A percentile compares a stretch with the other conserved stretches of the same genome.
Conservation (phyloP, 2,888 invertebrate genomes). For the Phlogophora meticulosa region DNA sequence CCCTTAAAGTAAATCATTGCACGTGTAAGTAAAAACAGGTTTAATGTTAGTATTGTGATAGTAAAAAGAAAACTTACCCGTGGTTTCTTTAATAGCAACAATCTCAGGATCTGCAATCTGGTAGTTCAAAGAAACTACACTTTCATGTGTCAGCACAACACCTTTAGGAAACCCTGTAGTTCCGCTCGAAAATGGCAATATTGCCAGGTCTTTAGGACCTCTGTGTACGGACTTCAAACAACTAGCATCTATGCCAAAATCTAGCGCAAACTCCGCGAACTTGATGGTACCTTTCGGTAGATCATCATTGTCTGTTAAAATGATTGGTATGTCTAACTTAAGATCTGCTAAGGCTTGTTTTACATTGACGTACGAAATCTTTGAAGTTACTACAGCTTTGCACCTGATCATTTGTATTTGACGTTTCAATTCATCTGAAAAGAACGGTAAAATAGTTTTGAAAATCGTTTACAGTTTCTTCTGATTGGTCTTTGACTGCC, state of each 20-base stretch:
- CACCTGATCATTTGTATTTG: slow-evolving; percentile 92
- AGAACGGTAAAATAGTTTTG: background rate
- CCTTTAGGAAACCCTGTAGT: slow-evolving; percentile 96
- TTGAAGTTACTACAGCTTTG: slow-evolving; percentile 92
- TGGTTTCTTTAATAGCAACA: slow-evolving; percentile 81
- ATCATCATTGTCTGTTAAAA: slow-evolving; percentile 83
- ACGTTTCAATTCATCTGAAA: slow-evolving; percentile 93
- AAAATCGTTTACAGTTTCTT: background rate
- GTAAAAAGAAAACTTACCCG: slow-evolving; percentile 80
- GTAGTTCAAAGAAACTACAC: slow-evolving; percentile 88
- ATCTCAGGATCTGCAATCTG: slow-evolving; percentile 83
- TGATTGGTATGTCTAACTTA: slow-evolving; percentile 88
- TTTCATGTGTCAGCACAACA: slow-evolving; percentile 92
- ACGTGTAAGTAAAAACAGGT: too few species aligned
- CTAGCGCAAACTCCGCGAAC: slow-evolving; percentile 92
- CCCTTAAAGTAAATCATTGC: too few species aligned
- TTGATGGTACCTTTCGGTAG: slow-evolving; percentile 92
- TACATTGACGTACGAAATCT: slow-evolving; percentile 88
- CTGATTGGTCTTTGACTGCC: too few species aligned
- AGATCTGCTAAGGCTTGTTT: slow-evolving; percentile 85
- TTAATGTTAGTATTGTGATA: too few species aligned
- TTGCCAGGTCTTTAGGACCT: slow-evolving; percentile 91
- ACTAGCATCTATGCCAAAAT: slow-evolving; percentile 87
- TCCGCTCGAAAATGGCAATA: slow-evolving; percentile 96
- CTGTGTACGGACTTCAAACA: slow-evolving; percentile 86